These are phyloP conservation scores for Cyclargus thomasi DNA, from an alignment of 1,140 invertebrate genomes.

Conservation along the genomic window DNA sequence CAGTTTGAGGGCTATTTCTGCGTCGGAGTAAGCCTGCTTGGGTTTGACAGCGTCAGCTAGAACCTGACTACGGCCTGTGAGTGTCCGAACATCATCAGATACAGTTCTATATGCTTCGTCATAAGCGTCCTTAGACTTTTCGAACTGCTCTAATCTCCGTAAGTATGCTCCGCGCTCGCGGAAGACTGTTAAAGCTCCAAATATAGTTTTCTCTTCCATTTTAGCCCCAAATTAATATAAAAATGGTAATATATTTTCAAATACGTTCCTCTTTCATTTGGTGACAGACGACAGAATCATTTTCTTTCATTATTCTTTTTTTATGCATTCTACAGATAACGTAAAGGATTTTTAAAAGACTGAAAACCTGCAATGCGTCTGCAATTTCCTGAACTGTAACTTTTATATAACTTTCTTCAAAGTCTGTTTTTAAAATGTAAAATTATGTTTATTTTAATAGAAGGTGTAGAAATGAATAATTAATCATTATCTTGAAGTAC, in stretches of 20 bases:
- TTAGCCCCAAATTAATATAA: not conserved
- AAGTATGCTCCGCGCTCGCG: conserved; percentile 72
- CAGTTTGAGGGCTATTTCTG: conserved; percentile 67
- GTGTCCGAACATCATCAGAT: conserved; percentile 68
- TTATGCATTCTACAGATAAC: too few relatives aligned
- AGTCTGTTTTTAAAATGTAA: too few relatives aligned
- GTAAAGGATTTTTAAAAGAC: too few relatives aligned
- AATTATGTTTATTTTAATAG: too few relatives aligned
- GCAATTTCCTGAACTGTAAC: too few relatives aligned
- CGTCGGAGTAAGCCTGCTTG: conserved; percentile 69
- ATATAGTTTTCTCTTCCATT: conserved; percentile 71
- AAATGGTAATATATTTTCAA: not conserved
- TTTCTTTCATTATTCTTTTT: too few relatives aligned
- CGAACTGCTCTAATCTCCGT: conserved; percentile 69
- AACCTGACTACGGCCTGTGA: conserved; percentile 68
- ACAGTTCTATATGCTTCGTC: conserved; percentile 67
- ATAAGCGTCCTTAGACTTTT: conserved; percentile 66
- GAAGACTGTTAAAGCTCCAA: conserved; percentile 69
- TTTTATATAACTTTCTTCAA: too few relatives aligned
- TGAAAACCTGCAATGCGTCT: too few relatives aligned
- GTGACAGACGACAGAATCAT: not conserved
- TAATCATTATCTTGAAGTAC: too few relatives aligned
- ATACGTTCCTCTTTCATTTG: not conserved
- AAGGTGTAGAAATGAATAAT: too few relatives aligned
- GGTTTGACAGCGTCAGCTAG: conserved; percentile 71